Evolutionary conservation across 2,113 vertebrate species (phyloP), one percentile per base, ranked within the genome.

Genomic region (Scartelaos histophorus): DNA sequence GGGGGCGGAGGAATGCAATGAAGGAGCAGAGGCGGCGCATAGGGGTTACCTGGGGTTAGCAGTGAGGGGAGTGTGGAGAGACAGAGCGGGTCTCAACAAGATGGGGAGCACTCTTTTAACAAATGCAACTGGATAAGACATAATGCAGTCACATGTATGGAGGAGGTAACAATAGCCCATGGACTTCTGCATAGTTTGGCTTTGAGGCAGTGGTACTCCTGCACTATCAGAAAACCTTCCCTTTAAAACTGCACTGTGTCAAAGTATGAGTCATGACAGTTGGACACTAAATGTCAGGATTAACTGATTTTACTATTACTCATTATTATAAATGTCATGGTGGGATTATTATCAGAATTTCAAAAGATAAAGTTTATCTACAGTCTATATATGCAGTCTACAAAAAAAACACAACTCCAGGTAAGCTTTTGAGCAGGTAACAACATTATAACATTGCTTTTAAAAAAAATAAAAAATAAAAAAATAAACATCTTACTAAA

Each of bases 31-130:
- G 67, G 67, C 5, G 21, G 53, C 29, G 21, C 4, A n/a, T 9
- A 25, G 29, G 76, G 79, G 85, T 87, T 74, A 85, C 71, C 76
- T 79, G 71, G 74, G 87, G 88, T 88, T 71, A 83, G 51, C n/a
- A 3, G 46, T 13, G 56, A 24, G 58, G 66, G 69, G 54, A 21
- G 66, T 68, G 64, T 54, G 61, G 61, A 3, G 38, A 62, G 60
- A 34, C 11, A 13, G 61, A 38, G 61, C 13, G 24, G 66, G 79
- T 67, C 72, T 7, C 13, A 35, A 56, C 25, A 70, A n/a, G 19
- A 21, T 34, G 65, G 11, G 57, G 56, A 46, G 43, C 51, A 73
- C 25, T 16, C 24, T 25, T 34, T 25, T 22, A 22, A 24, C 57
- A 29, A 60, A 60, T 29, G 22, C 22, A 5, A 34, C 25, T 61